Conservation (phyloP, 2,113 vertebrate genomes). For the Podarcis muralis region DNA sequence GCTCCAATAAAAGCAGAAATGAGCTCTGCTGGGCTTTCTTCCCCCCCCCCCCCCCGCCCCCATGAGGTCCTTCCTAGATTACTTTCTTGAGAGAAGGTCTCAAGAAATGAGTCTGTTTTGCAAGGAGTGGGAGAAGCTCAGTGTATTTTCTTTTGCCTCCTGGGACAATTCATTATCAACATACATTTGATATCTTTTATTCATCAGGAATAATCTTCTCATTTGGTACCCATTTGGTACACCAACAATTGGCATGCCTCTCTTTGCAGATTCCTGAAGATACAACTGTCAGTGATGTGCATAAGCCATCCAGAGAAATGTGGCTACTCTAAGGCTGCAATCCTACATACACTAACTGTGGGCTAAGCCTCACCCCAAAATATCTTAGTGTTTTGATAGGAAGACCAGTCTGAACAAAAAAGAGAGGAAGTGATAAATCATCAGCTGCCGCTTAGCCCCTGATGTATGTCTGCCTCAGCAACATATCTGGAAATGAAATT, state of each 20-base stretch:
- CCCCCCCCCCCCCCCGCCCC: background rate
- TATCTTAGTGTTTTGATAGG: too few relatives aligned
- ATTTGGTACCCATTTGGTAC: background rate
- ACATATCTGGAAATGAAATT: too few relatives aligned
- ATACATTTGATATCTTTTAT: background rate
- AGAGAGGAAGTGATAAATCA: background rate
- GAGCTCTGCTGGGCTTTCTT: background rate
- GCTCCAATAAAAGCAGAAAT: background rate
- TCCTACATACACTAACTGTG: background rate
- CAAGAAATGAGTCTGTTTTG: background rate
- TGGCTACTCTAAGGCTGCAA: background rate
- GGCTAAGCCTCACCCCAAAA: too few relatives aligned
- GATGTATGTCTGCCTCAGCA: background rate
- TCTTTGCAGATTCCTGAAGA: background rate
- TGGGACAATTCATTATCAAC: background rate
- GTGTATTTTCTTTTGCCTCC: background rate
- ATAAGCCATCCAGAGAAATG: background rate
- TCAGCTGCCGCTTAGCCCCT: background rate
- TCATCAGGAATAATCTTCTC: background rate
- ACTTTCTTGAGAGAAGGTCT: background rate
- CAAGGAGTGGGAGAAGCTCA: background rate
- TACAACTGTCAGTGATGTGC: background rate
- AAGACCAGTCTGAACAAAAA: background rate
- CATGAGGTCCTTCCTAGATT: background rate
- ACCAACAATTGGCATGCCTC: background rate